Evolutionary conservation across 2,113 vertebrate genomes (phyloP), one percentile per base, ranked within the genome.

Genomic region (Meles meles): DNA sequence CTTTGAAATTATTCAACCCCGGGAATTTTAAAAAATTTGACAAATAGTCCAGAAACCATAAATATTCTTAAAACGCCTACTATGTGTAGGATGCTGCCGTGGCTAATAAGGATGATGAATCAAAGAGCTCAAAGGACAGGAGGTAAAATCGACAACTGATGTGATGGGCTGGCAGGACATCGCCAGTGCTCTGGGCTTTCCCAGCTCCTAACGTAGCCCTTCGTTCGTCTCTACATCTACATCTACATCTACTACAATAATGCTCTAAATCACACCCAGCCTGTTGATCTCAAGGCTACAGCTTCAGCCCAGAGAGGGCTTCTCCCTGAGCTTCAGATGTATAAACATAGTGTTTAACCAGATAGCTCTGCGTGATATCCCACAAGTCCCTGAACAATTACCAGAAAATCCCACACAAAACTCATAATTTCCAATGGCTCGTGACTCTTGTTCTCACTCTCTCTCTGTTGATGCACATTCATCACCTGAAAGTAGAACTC

Each of bases 181-280:
- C 3, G 8, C 49, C 27, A 13, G 31, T 4, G 18, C 2, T 7
- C 7, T 5, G 7, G 29, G 13, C 44, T 37, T 67, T 3, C 21
- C 34, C 7, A 6, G 4, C 11, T 39, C 23, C 42, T 27, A 20
- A 2, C 1, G 18, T 0, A 5, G 8, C n/a, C 15, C 12, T 44
- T 27, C 0, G 3, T 25, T 61, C 15, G 7, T 67, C 31, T 67
- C 69, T 0, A 4, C 6, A 12, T 18, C 15, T n/a, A n/a, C n/a
- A n/a, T n/a, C n/a, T n/a, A n/a, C n/a, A n/a, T n/a, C n/a, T n/a
- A n/a, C 23, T 15, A 14, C 1, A 5, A 55, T 6, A 5, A 18
- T 6, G 3, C 14, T 1, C 37, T 15, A 44, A 84, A 81, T 9
- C 11, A 44, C 15, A 76, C 9, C 34, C 52, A 92, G 9, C 0